Percentiles rank a stretch among this genome's conserved stretches.
Evolutionary conservation across 2,797 vertebrate species (phyloP).

Genomic region (Lophotriccus pileatus): DNA sequence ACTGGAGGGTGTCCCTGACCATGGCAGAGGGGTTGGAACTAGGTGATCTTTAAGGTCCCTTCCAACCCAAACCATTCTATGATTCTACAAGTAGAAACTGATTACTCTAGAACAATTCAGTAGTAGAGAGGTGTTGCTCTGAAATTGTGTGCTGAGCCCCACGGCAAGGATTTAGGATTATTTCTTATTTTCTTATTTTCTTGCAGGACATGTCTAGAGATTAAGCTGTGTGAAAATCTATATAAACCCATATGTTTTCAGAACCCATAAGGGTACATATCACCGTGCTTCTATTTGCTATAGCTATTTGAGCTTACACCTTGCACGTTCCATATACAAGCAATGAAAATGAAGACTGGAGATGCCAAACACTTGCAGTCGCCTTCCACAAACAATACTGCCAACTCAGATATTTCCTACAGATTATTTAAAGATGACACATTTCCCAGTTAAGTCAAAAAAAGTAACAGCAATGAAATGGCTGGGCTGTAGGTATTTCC

Average conservation of each 20-base stretch:
- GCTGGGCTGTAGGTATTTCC: not conserved
- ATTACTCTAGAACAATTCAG: not conserved
- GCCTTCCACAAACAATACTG: not conserved
- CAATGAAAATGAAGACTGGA: not conserved
- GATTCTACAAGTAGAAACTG: not conserved
- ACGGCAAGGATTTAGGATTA: not conserved
- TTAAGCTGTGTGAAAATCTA: not conserved
- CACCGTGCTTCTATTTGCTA: fast-evolving
- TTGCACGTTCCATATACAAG: not conserved
- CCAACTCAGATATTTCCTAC: not conserved
- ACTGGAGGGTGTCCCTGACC: not conserved
- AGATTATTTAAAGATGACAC: constrained; percentile 20
- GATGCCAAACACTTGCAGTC: not conserved
- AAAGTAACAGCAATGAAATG: not conserved
- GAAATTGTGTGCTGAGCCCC: not conserved
- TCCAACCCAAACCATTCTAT: not conserved
- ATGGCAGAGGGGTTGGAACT: not conserved
- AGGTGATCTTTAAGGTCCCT: not conserved
- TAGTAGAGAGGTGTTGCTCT: not conserved
- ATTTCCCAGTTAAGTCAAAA: constrained; percentile 3
- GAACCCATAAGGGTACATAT: not conserved
- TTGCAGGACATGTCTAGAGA: not conserved
- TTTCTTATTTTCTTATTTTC: not conserved
- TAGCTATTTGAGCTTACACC: fast-evolving
- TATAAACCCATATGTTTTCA: not conserved